Evolutionary conservation across 2,113 vertebrate species (phyloP).

Genomic region (Chascanopsetta lugubris): DNA sequence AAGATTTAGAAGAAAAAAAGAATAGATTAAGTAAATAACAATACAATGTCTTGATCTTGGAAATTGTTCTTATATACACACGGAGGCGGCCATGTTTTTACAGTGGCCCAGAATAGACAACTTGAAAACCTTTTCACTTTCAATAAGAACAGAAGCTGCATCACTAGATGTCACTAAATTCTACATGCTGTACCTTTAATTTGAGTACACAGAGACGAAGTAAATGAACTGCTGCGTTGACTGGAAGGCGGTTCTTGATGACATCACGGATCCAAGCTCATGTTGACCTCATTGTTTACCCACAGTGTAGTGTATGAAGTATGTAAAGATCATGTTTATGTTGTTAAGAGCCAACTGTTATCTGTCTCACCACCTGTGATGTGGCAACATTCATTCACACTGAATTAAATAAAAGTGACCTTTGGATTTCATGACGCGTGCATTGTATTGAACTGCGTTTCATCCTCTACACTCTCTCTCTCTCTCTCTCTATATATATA

Average conservation of each 20-base stretch:
- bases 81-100: too few relatives aligned
- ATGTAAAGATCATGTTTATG: slow-evolving; percentile 13
- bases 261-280: slow-evolving; percentile 18
- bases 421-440: slow-evolving; percentile 51
- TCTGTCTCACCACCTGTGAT: slow-evolving; percentile 35
- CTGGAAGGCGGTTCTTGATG: slow-evolving; percentile 4
- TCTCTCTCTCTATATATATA: too few relatives aligned
- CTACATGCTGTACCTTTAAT: too few relatives aligned
- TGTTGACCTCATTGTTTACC: slow-evolving; percentile 32
- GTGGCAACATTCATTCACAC: slow-evolving; percentile 53
- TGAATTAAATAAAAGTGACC: slow-evolving; percentile 79
- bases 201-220: slow-evolving; percentile 24
- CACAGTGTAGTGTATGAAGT: slow-evolving; percentile 12
- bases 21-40: too few relatives aligned
- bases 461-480: background rate
- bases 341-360: slow-evolving; percentile 31
- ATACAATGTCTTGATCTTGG: too few relatives aligned
- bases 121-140: too few relatives aligned
- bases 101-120: too few relatives aligned
- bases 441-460: background rate
- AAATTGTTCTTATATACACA: too few relatives aligned
- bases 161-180: too few relatives aligned
- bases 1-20: too few relatives aligned
- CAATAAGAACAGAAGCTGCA: too few relatives aligned
- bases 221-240: slow-evolving; percentile 15